These are phyloP conservation scores for Stegastes partitus DNA, from an alignment of 2,113 vertebrate genomes.

Conservation along the genomic window DNA sequence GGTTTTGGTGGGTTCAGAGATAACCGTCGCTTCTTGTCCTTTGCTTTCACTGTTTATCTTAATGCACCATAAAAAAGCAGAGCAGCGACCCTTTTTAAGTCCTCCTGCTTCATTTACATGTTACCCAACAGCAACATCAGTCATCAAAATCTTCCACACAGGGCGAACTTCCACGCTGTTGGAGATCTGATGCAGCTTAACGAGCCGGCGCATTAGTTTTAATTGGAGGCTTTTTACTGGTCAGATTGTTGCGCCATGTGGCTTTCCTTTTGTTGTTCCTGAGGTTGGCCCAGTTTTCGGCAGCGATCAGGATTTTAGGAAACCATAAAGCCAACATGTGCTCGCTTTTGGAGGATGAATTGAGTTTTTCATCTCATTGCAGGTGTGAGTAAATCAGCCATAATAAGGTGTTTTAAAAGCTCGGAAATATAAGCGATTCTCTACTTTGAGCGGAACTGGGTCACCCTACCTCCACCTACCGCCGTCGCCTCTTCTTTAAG, in stretches of 20 bases:
- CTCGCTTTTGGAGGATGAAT: not conserved
- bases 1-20: no score
- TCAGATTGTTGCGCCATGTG: conserved; percentile 10
- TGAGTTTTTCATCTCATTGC: no score
- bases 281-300: not conserved
- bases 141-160: not conserved
- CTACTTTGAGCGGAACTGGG: conserved; percentile 33
- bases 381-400: conserved; percentile 18
- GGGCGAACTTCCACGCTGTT: not conserved
- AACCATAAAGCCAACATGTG: not conserved
- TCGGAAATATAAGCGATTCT: not conserved
- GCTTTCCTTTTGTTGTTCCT: not conserved
- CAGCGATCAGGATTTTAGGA: conserved; percentile 1
- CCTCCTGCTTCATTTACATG: conserved; percentile 17
- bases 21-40: not conserved
- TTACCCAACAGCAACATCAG: not conserved
- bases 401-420: not conserved
- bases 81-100: not conserved
- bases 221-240: not conserved
- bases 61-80: not conserved
- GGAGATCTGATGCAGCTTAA: not conserved
- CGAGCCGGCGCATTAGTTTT: conserved; percentile 2
- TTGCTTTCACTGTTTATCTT: not conserved
- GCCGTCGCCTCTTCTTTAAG: not conserved
- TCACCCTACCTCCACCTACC: not conserved